These are phyloP conservation scores for Odobenus rosmarus DNA, from an alignment of 2,113 vertebrate species.

Conservation along the genomic window DNA sequence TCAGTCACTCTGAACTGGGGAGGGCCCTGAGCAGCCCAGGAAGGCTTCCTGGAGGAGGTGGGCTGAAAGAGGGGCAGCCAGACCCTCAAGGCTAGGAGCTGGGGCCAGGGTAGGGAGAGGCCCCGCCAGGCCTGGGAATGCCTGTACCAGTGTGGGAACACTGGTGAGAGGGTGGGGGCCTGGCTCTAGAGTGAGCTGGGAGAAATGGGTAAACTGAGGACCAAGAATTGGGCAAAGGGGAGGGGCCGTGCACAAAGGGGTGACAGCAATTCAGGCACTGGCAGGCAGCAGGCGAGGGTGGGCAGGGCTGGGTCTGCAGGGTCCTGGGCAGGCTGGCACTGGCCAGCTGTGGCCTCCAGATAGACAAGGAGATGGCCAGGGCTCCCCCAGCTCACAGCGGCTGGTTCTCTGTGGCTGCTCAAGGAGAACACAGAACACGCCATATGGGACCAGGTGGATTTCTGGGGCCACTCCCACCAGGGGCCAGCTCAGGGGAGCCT, in stretches of 20 bases:
- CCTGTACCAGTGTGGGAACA: rapidly evolving
- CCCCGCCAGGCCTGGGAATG: too few relatives aligned
- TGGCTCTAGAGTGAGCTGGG: neutral
- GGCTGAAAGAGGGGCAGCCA: neutral
- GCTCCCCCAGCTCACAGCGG: rapidly evolving
- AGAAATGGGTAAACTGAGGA: neutral
- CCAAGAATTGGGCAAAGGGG: rapidly evolving
- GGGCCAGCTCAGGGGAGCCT: neutral
- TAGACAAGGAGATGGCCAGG: rapidly evolving
- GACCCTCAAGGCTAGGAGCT: neutral
- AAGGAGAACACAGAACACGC: rapidly evolving
- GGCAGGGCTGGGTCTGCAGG: neutral
- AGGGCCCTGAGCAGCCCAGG: neutral
- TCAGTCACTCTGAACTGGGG: neutral
- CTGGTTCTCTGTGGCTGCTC: rapidly evolving
- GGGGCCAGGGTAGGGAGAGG: neutral
- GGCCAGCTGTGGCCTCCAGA: too few relatives aligned
- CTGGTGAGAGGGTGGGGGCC: too few relatives aligned
- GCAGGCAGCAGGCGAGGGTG: rapidly evolving
- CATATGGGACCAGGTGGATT: rapidly evolving
- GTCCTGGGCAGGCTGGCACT: too few relatives aligned
- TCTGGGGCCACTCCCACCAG: neutral
- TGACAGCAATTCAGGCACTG: rapidly evolving
- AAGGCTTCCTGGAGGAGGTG: neutral
- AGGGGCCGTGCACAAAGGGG: neutral